Evolutionary conservation across 2,797 vertebrate genomes (phyloP).

Genomic region (Astyanax mexicanus): DNA sequence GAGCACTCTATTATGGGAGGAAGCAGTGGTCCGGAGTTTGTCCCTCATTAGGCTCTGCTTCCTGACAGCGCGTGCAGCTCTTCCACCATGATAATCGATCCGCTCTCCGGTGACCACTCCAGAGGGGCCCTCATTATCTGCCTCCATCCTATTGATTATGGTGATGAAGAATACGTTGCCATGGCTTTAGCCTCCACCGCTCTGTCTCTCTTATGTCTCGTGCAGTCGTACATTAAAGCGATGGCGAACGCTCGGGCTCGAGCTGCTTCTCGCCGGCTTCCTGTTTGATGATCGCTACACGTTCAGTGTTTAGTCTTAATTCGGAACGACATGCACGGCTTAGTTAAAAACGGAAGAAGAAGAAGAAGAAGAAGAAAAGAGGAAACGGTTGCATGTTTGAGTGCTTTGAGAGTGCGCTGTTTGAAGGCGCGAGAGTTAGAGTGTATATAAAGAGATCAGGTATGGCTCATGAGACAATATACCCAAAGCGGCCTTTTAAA

Average conservation of each 20-base stretch:
- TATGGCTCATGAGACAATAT: slow-evolving; percentile 28
- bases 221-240: slow-evolving; percentile 18
- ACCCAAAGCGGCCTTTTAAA: slow-evolving; percentile 36
- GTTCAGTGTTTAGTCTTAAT: neutral
- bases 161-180: slow-evolving; percentile 51
- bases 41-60: slow-evolving; percentile 57
- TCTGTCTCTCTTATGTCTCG: slow-evolving; percentile 35
- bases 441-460: slow-evolving; percentile 31
- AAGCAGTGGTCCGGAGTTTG: slow-evolving; percentile 49
- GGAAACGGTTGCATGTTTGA: neutral
- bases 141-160: slow-evolving; percentile 60
- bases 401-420: neutral
- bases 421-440: slow-evolving; percentile 2
- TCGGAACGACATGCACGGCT: neutral
- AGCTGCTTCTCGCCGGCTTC: slow-evolving; percentile 2
- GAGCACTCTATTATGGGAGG: slow-evolving; percentile 54
- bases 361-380: no score
- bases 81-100: slow-evolving; percentile 57
- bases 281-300: neutral
- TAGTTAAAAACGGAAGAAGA: neutral
- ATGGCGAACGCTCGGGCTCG: slow-evolving; percentile 1
- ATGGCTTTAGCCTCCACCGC: slow-evolving; percentile 18
- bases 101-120: slow-evolving; percentile 57
- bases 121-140: slow-evolving; percentile 54
- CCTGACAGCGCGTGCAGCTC: slow-evolving; percentile 49